phyloP scores from a whole-genome alignment of 2,888 invertebrate genomes.

The Silvanus unidentatus region DNA sequence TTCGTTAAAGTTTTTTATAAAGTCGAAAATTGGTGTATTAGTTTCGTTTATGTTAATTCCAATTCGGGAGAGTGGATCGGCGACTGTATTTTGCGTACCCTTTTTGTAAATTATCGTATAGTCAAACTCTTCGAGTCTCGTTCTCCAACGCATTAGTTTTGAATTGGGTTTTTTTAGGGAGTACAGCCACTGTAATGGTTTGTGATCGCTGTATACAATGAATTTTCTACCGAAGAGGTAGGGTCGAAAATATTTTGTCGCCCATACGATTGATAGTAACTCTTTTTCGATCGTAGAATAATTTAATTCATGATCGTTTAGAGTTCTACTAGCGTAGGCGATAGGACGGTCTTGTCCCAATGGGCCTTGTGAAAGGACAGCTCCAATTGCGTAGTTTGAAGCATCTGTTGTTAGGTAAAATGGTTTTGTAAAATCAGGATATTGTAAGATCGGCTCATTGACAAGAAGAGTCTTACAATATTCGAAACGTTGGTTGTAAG shows the following conservation, averaged over 20 bases:
- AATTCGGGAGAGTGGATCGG: constrained; percentile 1
- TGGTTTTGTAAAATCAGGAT: constrained; percentile 25
- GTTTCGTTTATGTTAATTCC: not conserved
- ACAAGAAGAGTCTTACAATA: not conserved
- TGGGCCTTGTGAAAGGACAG: constrained; percentile 31
- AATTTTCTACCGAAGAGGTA: too few relatives aligned
- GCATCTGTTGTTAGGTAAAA: constrained; percentile 26
- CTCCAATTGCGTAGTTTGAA: constrained; percentile 20
- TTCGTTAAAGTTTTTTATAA: not conserved
- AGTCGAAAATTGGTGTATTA: too few relatives aligned
- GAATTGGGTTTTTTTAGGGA: constrained; percentile 10
- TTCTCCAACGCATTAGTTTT: constrained; percentile 6
- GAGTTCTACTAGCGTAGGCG: constrained; percentile 28
- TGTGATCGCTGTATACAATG: constrained; percentile 4
- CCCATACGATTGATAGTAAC: constrained; percentile 5
- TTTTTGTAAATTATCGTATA: constrained; percentile 4
- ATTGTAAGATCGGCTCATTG: constrained; percentile 1
- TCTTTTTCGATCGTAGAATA: constrained; percentile 22
- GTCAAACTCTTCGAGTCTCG: constrained; percentile 2
- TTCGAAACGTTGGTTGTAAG: not conserved
- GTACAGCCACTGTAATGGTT: constrained; percentile 4
- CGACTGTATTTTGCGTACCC: not conserved
- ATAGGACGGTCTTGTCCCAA: constrained; percentile 32
- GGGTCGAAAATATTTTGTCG: too few relatives aligned
- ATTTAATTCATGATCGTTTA: constrained; percentile 27